Conservation (phyloP, 2,113 vertebrate genomes). For the Chionomys nivalis region DNA sequence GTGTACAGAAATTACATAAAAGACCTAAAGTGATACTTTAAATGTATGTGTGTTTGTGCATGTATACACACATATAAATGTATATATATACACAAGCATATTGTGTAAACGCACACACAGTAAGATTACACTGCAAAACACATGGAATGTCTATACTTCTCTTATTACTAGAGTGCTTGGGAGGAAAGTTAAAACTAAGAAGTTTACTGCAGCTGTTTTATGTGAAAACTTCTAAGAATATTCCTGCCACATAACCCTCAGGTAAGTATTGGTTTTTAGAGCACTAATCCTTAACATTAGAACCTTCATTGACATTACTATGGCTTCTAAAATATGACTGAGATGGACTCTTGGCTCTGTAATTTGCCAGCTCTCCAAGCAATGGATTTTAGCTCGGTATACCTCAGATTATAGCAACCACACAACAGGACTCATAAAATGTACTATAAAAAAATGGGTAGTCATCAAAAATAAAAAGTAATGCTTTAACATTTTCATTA, state of each 20-base stretch:
- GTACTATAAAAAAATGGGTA: neutral
- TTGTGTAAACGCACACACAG: neutral
- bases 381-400: neutral
- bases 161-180: neutral
- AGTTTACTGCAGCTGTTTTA: neutral
- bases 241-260: neutral
- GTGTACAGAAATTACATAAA: neutral
- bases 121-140: constrained; percentile 9
- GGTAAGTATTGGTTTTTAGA: neutral
- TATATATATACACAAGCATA: no score
- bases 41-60: neutral
- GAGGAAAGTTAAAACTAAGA: neutral
- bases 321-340: neutral
- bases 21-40: neutral
- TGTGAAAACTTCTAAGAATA: neutral
- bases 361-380: neutral
- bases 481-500: neutral
- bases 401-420: neutral
- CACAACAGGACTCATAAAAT: neutral
- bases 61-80: no score
- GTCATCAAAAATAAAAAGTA: neutral
- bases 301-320: neutral
- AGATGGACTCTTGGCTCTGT: neutral
- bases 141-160: neutral
- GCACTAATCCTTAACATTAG: neutral